A percentile compares a stretch with the other conserved stretches of the same genome.
phyloP scores from a whole-genome alignment of 2,113 vertebrate genomes.

The Varanus komodoensis region DNA sequence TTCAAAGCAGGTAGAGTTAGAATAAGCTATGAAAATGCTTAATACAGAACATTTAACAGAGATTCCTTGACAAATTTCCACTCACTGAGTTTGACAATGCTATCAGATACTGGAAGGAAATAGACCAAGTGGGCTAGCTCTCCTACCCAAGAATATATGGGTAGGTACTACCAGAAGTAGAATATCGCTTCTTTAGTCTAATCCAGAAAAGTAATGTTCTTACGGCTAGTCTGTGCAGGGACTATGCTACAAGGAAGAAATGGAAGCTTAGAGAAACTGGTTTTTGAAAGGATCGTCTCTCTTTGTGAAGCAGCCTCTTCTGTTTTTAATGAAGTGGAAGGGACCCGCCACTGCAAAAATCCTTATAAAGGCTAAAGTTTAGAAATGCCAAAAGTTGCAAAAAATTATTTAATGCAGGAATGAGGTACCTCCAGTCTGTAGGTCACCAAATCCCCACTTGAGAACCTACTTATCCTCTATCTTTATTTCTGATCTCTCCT shows the following conservation, averaged over 20 bases:
- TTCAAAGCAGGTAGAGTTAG: too few species aligned
- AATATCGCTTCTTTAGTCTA: background rate
- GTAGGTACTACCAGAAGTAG: background rate
- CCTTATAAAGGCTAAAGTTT: background rate
- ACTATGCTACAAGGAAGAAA: background rate
- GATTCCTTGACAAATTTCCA: too few species aligned
- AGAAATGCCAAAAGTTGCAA: background rate
- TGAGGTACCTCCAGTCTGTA: too few species aligned
- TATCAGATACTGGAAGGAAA: background rate
- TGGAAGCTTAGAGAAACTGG: background rate
- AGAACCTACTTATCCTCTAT: too few species aligned
- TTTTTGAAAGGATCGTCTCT: background rate
- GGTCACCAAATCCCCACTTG: too few species aligned
- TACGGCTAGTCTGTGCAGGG: background rate
- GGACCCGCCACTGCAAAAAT: background rate
- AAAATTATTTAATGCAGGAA: too few species aligned
- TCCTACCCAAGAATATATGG: background rate
- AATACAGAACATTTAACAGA: background rate
- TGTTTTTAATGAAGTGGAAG: background rate
- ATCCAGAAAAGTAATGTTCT: background rate
- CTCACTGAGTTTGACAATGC: background rate
- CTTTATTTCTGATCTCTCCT: too few species aligned
- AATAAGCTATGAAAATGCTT: background rate
- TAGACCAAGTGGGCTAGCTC: background rate
- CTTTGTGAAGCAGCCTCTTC: background rate